A percentile compares a stretch with the other conserved stretches of the same genome.
Conservation (phyloP, 2,888 invertebrate species). For the Drosophila mimica region DNA sequence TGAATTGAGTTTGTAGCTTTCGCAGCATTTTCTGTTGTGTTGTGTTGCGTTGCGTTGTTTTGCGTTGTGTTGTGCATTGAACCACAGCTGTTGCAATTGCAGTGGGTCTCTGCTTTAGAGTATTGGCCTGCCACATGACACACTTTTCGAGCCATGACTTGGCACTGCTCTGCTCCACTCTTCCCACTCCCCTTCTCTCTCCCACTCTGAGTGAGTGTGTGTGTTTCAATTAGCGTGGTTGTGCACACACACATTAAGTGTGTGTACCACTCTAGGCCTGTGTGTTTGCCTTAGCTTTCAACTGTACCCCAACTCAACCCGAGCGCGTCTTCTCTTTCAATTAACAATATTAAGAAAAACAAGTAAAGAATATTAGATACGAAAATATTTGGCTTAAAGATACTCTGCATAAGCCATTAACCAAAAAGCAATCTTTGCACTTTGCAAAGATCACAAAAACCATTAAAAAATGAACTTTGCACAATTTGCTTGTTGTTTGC, state of each 20-base stretch:
- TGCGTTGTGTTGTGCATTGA: conserved; percentile 32
- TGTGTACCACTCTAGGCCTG: conserved; percentile 20
- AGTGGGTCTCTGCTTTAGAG: conserved; percentile 5
- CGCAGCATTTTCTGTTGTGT: conserved; percentile 8
- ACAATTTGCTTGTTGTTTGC: neutral
- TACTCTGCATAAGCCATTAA: conserved; percentile 4
- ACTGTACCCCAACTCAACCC: conserved; percentile 1
- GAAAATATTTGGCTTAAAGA: neutral
- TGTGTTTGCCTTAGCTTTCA: conserved; percentile 5
- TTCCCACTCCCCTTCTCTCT: neutral
- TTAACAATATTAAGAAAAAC: conserved; percentile 43
- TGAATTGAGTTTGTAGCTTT: conserved; percentile 4
- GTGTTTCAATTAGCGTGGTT: conserved; percentile 36
- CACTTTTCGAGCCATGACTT: conserved; percentile 33
- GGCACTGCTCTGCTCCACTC: conserved; percentile 2
- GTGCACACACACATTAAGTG: conserved; percentile 14
- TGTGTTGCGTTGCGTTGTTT: conserved; percentile 15
- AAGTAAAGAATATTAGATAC: neutral
- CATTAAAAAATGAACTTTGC: neutral
- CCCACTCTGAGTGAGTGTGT: neutral
- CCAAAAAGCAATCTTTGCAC: neutral
- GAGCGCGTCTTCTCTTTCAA: conserved; percentile 42
- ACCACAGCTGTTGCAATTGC: conserved; percentile 27
- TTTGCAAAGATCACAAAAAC: neutral
- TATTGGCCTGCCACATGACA: conserved; percentile 43